Evolutionary conservation across 92 coral and sea anemone species (phyloP), one percentile per base, ranked within the genome.

Genomic region (Paragorgia papillata): DNA sequence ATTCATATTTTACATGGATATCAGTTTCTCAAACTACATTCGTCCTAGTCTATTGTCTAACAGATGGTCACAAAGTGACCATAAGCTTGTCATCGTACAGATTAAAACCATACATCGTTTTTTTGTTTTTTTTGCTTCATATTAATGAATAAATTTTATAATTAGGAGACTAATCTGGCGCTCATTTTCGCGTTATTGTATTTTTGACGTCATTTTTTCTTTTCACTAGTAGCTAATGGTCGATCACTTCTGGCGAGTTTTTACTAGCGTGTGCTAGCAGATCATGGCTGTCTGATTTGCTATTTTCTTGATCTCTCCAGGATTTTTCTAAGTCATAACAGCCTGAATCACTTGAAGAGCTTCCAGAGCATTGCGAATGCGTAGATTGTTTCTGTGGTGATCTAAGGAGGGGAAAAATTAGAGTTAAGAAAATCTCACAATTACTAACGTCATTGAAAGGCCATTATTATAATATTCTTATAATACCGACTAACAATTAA

Each of bases 301-400:
- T 46, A n/a, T 68, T 44, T 15, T 68, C 75, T 0, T 21, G 39
- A 49, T 27, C 75, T 17, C 75, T 68, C 59, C 59, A 68, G 21
- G n/a, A 26, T 25, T 68, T 48, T 0, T 68, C 75, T 54, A 35
- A 41, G 37, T 68, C 73, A 40, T 34, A 66, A 37, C 43, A 37
- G 43, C 43, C 43, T 37, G 43, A 37, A n/a, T 66, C 73, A 66
- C 73, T 66, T 0, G 73, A 66, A 9, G 56, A n/a, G 24, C 56
- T 40, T 39, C 73, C 50, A 21, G 6, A 37, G 43, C 20, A 1
- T n/a, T 21, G 25, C 4, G 27, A 18, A 54, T 66, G 73, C 26
- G 54, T 17, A 26, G 73, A 66, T 39, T 40, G 26, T n/a, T 65
- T 66, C 31, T 40, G 56, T 40, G 41, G 53, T 33, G 73, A 20